Evolutionary conservation across 2,113 vertebrate genomes (phyloP), one percentile per base, ranked within the genome.

Genomic region (Diglossa brunneiventris): DNA sequence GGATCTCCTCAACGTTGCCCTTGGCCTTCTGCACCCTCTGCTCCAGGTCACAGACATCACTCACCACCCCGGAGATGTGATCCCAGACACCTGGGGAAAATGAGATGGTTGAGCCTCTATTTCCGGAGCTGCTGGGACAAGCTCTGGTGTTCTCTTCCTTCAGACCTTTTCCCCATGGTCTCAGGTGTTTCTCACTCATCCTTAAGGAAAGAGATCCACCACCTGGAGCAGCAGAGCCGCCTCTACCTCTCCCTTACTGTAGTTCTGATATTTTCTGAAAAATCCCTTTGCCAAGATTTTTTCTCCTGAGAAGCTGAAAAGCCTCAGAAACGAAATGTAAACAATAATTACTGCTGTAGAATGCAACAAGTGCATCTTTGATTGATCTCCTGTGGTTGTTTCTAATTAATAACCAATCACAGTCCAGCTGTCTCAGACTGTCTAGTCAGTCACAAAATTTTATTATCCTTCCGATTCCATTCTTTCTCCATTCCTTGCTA

Each of bases 1-100:
- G 98, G 83, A 99, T 99, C 91, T 98, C 98, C 69, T 98, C 98
- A 24, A 99, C 95, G 0, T 99, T 99, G 95, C 97, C 98, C 95
- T 99, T 98, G 72, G 98, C 94, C 93, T 97, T 99, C 96, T 99
- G 98, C 50, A 99, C 95, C 90, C 98, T 97, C 89, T 58, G 93
- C 86, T 99, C 98, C 26, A 99, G 97, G 93, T 98, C 98, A 67
- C 74, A 97, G 63, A 99, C 96, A 11, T 42, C 82, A 15, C 97
- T 96, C 37, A 98, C 95, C 59, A 98, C 66, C 44, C 92, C 58
- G 19, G 98, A 98, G 91, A 99, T 98, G 84, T 97, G 98, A 83
- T 98, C 97, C 98, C 98, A 99, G 69, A 98, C 95, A 28, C 98
- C 99, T 99, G 64, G 52, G 41, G 53, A 41, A 41, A 88, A 87